A percentile compares a stretch with the other conserved stretches of the same genome.
Evolutionary conservation across 2,797 vertebrate genomes (phyloP).

Genomic region (Cryptoprocta ferox): DNA sequence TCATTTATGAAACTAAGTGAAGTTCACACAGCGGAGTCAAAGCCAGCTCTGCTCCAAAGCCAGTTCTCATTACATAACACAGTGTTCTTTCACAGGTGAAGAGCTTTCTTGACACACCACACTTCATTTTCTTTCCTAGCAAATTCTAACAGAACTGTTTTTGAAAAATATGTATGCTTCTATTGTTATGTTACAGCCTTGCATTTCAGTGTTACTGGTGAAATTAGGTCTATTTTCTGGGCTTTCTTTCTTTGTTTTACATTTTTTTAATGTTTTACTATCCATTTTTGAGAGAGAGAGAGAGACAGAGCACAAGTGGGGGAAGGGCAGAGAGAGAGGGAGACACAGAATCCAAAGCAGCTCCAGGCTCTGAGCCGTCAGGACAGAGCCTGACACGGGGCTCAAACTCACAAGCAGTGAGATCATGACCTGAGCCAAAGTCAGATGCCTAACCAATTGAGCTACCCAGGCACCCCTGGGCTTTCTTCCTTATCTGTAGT

Average conservation of each 20-base stretch:
- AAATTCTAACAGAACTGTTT: background rate
- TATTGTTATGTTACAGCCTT: background rate
- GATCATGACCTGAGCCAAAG: no score
- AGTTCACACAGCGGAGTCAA: background rate
- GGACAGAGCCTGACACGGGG: no score
- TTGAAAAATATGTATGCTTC: background rate
- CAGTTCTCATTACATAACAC: background rate
- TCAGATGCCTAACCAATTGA: no score
- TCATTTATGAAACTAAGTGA: background rate
- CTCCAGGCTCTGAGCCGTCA: no score
- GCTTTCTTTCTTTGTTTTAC: background rate
- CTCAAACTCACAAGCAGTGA: no score
- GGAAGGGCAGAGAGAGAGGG: no score
- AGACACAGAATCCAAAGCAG: no score
- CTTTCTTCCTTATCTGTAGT: background rate
- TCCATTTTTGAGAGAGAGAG: no score
- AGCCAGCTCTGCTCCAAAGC: background rate
- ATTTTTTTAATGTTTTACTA: no score
- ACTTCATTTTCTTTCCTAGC: background rate
- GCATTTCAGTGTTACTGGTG: background rate
- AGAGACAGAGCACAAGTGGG: no score
- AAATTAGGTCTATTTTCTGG: background rate
- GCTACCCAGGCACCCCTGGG: no score
- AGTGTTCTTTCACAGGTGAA: background rate
- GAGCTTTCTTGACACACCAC: background rate